A percentile compares a stretch with the other conserved stretches of the same genome.
Evolutionary conservation across 2,797 vertebrate species (phyloP).

Genomic region (Enteromius fasciolatus): DNA sequence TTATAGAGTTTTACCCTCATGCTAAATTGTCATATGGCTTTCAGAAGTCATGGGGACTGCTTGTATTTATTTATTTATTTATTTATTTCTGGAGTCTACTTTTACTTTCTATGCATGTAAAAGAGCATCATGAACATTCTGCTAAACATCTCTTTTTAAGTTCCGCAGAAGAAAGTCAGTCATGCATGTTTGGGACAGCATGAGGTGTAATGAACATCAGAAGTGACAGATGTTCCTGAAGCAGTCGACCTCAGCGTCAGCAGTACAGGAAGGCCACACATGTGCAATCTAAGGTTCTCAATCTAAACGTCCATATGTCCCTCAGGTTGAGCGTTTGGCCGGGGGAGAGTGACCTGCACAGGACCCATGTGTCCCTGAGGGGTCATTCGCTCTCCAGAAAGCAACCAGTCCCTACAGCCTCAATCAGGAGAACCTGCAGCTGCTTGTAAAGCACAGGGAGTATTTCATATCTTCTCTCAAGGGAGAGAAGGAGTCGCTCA

Average conservation of each 20-base stretch:
- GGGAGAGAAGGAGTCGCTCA: slow-evolving; percentile 54
- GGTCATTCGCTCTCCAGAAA: slow-evolving; percentile 56
- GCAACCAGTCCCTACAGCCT: slow-evolving; percentile 45
- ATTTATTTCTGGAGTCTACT: not conserved
- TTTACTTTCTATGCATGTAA: not conserved
- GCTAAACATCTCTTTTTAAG: not conserved
- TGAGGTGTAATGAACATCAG: slow-evolving; percentile 1
- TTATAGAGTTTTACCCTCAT: too few species aligned
- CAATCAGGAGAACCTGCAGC: slow-evolving; percentile 45
- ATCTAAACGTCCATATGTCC: slow-evolving; percentile 51
- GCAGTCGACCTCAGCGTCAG: slow-evolving; percentile 45
- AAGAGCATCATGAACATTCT: slow-evolving; percentile 1
- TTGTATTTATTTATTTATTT: not conserved
- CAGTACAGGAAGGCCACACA: slow-evolving; percentile 35
- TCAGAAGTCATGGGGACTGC: not conserved
- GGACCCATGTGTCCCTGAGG: slow-evolving; percentile 56
- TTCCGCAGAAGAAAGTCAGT: not conserved
- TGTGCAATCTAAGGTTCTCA: slow-evolving; percentile 40
- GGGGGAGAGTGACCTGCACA: slow-evolving; percentile 52
- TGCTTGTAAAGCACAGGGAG: slow-evolving; percentile 48
- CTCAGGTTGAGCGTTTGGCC: slow-evolving; percentile 61
- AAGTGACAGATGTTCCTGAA: slow-evolving; percentile 28
- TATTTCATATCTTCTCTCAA: slow-evolving; percentile 55
- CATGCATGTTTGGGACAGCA: not conserved
- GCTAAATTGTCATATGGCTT: not conserved